Conservation (phyloP, 2,797 vertebrate species). For the Discoglossus pictus region DNA sequence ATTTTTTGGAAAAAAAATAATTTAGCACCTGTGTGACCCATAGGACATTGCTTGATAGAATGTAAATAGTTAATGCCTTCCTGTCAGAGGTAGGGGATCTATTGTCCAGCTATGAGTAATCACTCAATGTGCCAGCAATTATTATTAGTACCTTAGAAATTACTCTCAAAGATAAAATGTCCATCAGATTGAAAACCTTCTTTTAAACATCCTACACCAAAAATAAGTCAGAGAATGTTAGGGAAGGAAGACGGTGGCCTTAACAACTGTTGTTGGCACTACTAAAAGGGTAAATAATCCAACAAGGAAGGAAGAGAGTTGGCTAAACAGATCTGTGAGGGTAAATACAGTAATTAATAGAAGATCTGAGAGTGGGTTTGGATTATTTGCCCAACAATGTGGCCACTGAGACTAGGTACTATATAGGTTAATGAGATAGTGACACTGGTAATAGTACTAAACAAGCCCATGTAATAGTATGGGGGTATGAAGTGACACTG, state of each 20-base stretch:
- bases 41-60: too few relatives aligned
- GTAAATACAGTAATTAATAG: not conserved
- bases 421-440: too few relatives aligned
- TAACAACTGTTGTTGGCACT: not conserved
- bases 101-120: not conserved
- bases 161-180: not conserved
- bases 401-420: too few relatives aligned
- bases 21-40: not conserved
- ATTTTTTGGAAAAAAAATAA: slow-evolving; percentile 12
- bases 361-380: too few relatives aligned
- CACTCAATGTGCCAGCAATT: not conserved
- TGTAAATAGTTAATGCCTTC: too few relatives aligned
- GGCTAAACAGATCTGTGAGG: not conserved
- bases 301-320: not conserved
- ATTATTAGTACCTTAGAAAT: not conserved
- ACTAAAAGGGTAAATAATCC: not conserved
- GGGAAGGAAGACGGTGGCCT: slow-evolving; percentile 3
- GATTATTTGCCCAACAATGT: too few relatives aligned
- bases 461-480: too few relatives aligned
- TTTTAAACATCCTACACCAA: not conserved
- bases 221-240: slow-evolving; percentile 5
- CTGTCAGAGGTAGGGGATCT: too few relatives aligned
- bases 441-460: too few relatives aligned
- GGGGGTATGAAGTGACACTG: too few relatives aligned
- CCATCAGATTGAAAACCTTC: not conserved